These are phyloP conservation scores for Oligia fasciuncula DNA, from an alignment of 2,888 invertebrate species.

Conservation along the genomic window DNA sequence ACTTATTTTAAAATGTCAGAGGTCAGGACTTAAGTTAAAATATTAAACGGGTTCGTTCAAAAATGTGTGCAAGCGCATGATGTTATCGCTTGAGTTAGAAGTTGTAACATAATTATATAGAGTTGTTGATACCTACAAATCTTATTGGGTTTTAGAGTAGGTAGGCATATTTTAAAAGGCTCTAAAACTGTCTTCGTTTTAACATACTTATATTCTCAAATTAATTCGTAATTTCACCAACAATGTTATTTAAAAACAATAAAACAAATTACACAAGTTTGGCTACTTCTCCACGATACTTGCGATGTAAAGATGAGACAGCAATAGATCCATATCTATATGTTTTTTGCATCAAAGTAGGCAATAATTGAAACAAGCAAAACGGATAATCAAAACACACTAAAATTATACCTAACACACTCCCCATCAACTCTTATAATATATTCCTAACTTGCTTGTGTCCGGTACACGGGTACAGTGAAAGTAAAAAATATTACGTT, in stretches of 20 bases:
- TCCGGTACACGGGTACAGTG: conserved; percentile 46
- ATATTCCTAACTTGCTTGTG: conserved; percentile 22
- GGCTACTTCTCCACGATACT: background rate
- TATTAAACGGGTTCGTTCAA: conserved; percentile 37
- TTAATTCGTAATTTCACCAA: background rate
- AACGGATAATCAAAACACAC: conserved; percentile 27
- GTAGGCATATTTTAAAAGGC: background rate
- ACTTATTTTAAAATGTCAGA: conserved; percentile 47
- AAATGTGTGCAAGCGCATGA: conserved; percentile 42
- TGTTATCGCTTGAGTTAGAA: conserved; percentile 26
- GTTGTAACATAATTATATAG: background rate
- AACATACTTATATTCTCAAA: background rate
- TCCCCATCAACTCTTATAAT: background rate
- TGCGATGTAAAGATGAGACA: background rate
- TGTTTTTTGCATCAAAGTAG: background rate
- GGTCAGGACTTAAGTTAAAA: conserved; percentile 35
- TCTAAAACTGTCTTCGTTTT: background rate
- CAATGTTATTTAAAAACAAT: background rate
- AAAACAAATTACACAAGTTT: background rate
- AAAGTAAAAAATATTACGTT: conserved; percentile 64
- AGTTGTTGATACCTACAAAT: conserved; percentile 24
- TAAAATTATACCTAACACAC: conserved; percentile 39
- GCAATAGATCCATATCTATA: background rate
- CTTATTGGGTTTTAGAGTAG: background rate
- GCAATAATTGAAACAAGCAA: background rate